phyloP scores from a whole-genome alignment of 2,888 invertebrate genomes.

The Magallana nippona region DNA sequence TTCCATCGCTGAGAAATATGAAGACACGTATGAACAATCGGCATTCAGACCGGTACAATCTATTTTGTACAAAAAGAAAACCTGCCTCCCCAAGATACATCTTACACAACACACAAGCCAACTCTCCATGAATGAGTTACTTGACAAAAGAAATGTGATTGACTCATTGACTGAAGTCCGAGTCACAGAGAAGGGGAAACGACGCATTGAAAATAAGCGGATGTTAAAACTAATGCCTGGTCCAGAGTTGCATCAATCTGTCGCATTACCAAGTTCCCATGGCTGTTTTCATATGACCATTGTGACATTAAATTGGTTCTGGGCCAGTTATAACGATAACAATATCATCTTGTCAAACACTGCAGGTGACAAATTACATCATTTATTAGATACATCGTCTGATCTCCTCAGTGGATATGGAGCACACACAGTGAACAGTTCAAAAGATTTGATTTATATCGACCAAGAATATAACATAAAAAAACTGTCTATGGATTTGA shows the following conservation, averaged over 20 bases:
- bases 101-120: neutral
- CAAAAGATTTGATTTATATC: neutral
- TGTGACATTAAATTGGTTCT: neutral
- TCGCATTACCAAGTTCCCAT: neutral
- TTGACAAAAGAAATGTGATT: neutral
- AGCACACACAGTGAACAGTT: neutral
- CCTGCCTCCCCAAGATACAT: no score
- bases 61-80: no score
- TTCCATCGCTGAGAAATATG: neutral
- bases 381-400: neutral
- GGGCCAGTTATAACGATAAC: neutral
- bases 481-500: no score
- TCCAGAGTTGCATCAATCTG: neutral
- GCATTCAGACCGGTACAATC: no score
- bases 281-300: neutral
- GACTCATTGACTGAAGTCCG: neutral
- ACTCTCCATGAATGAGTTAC: neutral
- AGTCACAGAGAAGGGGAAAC: neutral
- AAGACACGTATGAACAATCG: no score
- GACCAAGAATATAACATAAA: no score
- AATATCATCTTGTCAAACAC: neutral
- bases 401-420: neutral
- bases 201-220: neutral
- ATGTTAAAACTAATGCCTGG: neutral
- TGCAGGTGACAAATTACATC: neutral